Base-by-base conservation (phyloP, 2,888 invertebrate species). In the Petrolisthes cinctipes region DNA sequence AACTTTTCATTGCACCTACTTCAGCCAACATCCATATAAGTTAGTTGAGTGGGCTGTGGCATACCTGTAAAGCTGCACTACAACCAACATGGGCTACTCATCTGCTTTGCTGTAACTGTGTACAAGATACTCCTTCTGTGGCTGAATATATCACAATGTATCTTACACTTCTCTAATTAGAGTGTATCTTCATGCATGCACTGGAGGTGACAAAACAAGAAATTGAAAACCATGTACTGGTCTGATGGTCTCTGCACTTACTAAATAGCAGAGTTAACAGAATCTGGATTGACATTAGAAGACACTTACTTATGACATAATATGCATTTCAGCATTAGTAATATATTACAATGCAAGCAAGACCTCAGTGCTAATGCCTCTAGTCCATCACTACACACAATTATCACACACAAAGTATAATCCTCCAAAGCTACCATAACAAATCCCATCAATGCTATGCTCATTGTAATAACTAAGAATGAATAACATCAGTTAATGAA, bases 341-440 rank as follows among this genome's bases (percentile, higher is more conserved):
- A 71, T n/a, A 71, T n/a, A 71, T 71, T 7, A 71, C 9, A 71
- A 68, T 57, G n/a, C 68, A 81, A 81, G 75, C 84, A 80, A 84
- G 75, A 84, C 66, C 80, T 87, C 61, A 66, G 83, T 73, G 51
- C 61, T 75, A 87, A 84, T 81, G 81, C 87, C 87, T 87, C 66
- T 23, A 71, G 66, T 84, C 84, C 83, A 83, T 76, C 66, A 85
- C 81, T 81, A 87, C 84, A 87, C 84, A 79, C n/a, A 82, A 87
- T 81, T 87, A 87, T 87, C 83, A 84, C 87, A 87, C 71, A 87
- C 11, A 86, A 81, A 82, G 54, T 82, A 82, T 86, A 76, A 82
- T 78, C 76, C 83, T 6, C 23, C 66, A n/a, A 54, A 56, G 37
- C 51, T 68, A 53, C 68, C n/a, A 80, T 81, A 71, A 51, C 73